Percentiles rank a stretch among this genome's conserved stretches.
These are phyloP conservation scores for Ispidina lecontei DNA, from an alignment of 2,797 vertebrate species.

Conservation along the genomic window DNA sequence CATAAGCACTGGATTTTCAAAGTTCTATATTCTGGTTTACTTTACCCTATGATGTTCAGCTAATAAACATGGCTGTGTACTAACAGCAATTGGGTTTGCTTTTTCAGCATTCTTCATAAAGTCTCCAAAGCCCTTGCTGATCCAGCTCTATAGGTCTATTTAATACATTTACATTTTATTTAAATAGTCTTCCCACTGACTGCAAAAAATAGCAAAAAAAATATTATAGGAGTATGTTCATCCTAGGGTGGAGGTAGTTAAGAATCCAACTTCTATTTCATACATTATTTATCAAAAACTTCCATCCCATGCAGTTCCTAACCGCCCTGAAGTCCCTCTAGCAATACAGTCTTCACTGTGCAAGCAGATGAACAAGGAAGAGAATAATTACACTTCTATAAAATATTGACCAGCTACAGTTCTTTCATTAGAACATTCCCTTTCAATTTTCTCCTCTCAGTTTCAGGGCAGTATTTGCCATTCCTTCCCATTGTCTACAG, in stretches of 20 bases:
- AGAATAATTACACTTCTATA: neutral
- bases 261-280: neutral
- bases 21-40: neutral
- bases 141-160: neutral
- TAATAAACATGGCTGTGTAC: neutral
- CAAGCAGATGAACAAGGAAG: neutral
- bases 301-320: neutral
- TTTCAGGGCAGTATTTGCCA: neutral
- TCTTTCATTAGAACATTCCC: neutral
- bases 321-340: neutral
- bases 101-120: neutral
- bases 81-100: neutral
- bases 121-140: neutral
- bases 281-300: conserved; percentile 16
- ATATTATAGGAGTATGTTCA: neutral
- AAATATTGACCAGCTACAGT: neutral
- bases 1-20: neutral
- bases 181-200: neutral
- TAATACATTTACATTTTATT: neutral
- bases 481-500: neutral
- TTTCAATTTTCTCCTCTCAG: conserved; percentile 1
- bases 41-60: neutral
- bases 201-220: neutral
- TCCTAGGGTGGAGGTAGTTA: neutral
- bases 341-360: neutral